Base-by-base conservation (phyloP, 92 coral and sea anemone species). In the Siderastrea siderea region DNA sequence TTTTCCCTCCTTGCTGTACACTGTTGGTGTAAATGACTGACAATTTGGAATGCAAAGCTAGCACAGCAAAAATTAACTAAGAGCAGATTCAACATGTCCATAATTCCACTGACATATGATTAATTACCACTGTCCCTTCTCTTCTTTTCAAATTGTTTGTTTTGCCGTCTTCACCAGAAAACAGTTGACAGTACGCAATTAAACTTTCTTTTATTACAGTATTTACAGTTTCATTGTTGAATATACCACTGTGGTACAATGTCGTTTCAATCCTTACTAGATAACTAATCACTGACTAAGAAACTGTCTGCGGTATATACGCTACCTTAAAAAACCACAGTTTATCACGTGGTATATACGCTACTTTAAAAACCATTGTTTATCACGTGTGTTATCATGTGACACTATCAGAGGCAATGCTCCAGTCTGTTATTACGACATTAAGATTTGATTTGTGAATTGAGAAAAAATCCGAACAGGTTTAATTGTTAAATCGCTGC, bases 241-340 rank as follows among this genome's bases (percentile, higher is more conserved):
- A 75, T 75, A 77, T 85, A 85, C 89, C 89, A 85, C 43, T 85
- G 89, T 85, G 89, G 89, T 85, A 85, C 89, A 85, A 85, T 60
- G 86, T 71, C 86, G 63, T 69, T 69, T 68, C 67, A 54, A 55
- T 80, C 69, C 86, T 82, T 46, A 38, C 52, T 69, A 69, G 86
- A 68, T 58, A 64, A 67, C 77, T 46, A 82, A 57, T 54, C 53
- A 10, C 69, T 6, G 51, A 81, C 51, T 5, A 63, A 65, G 55
- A 69, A 5, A 14, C 53, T 77, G 51, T 68, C 68, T 82, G 14
- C 44, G 66, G 14, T 54, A n/a, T 51, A 45, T 5, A 47, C 4
- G n/a, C 63, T 2, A 45, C 81, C 54, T 44, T 6, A 14, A 5
- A 5, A 15, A 38, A 45, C 10, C 13, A 6, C 53, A 48, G 6